phyloP scores from a whole-genome alignment of 2,113 vertebrate genomes.

The Platysteira castanea region DNA sequence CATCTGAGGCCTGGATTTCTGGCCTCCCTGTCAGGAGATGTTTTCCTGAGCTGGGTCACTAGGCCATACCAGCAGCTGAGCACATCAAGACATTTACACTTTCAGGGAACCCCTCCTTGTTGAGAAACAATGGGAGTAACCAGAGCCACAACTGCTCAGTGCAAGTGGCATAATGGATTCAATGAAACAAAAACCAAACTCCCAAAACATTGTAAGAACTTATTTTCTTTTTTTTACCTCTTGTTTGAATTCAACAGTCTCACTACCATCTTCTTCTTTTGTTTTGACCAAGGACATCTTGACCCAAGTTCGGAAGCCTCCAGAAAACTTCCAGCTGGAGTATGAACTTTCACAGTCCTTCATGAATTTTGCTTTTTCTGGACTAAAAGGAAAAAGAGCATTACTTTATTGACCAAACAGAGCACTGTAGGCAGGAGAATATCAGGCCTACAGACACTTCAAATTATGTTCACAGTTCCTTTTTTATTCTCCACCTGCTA shows the following conservation, averaged over 20 bases:
- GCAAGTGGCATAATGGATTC: background rate
- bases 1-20: background rate
- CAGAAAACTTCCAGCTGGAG: slow-evolving; percentile 96
- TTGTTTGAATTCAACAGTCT: slow-evolving; percentile 90
- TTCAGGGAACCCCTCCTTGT: background rate
- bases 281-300: slow-evolving; percentile 97
- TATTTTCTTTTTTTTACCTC: slow-evolving; percentile 73
- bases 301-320: slow-evolving; percentile 96
- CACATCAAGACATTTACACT: background rate
- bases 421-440: background rate
- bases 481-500: background rate
- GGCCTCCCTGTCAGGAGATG: background rate
- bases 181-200: background rate
- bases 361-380: slow-evolving; percentile 86
- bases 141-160: background rate
- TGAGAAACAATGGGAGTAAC: background rate
- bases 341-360: slow-evolving; percentile 91
- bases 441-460: background rate
- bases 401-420: background rate
- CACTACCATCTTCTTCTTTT: slow-evolving; percentile 81
- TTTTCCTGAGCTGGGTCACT: background rate
- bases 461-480: background rate
- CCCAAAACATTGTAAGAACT: background rate
- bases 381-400: slow-evolving; percentile 56
- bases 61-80: background rate